Base-by-base conservation (phyloP, 2,888 invertebrate genomes). In the Octodonta nipae region DNA sequence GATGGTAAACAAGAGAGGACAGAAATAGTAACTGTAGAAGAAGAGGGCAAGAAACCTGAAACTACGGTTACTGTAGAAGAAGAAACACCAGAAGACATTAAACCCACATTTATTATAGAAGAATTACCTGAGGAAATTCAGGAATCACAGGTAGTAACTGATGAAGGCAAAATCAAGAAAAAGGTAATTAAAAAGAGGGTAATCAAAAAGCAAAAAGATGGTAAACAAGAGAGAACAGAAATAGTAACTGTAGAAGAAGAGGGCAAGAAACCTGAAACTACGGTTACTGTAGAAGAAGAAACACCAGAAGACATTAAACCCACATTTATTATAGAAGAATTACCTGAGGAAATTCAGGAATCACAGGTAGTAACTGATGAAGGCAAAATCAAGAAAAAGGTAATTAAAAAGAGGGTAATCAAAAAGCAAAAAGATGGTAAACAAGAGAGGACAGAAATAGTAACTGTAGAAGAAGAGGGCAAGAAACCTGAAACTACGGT, bases 1-100 rank as follows among this genome's bases (percentile, higher is more conserved):
- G 64, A 56, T 30, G 46, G 52, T 22, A 60, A 55, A 44, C 54
- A 62, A 25, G 64, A 67, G 41, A 54, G 35, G 44, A 58, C 65
- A 0, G 61, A 65, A 55, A 65, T 67, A 28, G 51, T 58, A 28
- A 65, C 65, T 7, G 51, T 63, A 22, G 58, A 59, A 45, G 55
- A 62, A 43, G 64, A 64, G 35, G 61, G 60, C 5, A 50, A 56
- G 30, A 52, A 59, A 33, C 67, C 67, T 0, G 48, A 60, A 29
- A 59, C 47, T 27, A 54, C 57, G 24, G 52, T 57, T 26, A 43
- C 43, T 6, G 52, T 54, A 4, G 40, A 52, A 41, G 49, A 51
- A 42, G 34, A 39, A 30, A 37, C 36, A n/a, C 42, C 46, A 26
- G 45, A 35, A 30, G 34, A 36, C 16, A 20, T 13, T 12, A 20